Evolutionary conservation across 2,797 vertebrate species (phyloP).

Genomic region (Carcharodon carcharias): DNA sequence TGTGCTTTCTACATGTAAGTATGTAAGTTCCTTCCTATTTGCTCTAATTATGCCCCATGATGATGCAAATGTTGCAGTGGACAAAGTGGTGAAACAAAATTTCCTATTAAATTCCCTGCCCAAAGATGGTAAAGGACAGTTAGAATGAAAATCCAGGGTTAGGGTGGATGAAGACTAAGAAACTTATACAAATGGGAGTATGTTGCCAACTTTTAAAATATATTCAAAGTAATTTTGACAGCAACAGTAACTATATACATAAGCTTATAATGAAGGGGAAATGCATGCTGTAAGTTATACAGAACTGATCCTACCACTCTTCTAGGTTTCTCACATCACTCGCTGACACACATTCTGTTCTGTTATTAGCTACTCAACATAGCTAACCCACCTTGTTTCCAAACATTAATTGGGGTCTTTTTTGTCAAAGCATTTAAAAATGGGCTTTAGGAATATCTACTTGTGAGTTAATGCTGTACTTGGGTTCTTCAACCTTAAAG

Average conservation of each 20-base stretch:
- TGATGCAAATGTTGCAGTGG: not conserved
- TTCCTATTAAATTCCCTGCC: not conserved
- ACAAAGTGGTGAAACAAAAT: not conserved
- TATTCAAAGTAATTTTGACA: not conserved
- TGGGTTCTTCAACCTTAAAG: not conserved
- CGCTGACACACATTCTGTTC: not conserved
- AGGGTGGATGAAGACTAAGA: not conserved
- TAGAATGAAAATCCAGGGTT: not conserved
- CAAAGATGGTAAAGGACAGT: not conserved
- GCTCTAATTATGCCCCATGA: not conserved
- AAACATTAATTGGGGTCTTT: not conserved
- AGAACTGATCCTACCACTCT: not conserved
- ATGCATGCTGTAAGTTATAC: not conserved
- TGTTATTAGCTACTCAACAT: not conserved
- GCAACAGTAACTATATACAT: not conserved
- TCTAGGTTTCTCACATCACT: not conserved
- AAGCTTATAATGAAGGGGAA: not conserved
- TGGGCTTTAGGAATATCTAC: not conserved
- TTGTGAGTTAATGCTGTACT: not conserved
- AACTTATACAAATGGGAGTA: not conserved
- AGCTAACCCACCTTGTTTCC: not conserved
- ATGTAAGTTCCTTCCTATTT: not conserved
- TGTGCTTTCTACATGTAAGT: not conserved
- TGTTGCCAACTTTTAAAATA: not conserved
- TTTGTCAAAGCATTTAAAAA: not conserved